phyloP scores from a whole-genome alignment of 2,888 invertebrate genomes.

The Agrypnus murinus region DNA sequence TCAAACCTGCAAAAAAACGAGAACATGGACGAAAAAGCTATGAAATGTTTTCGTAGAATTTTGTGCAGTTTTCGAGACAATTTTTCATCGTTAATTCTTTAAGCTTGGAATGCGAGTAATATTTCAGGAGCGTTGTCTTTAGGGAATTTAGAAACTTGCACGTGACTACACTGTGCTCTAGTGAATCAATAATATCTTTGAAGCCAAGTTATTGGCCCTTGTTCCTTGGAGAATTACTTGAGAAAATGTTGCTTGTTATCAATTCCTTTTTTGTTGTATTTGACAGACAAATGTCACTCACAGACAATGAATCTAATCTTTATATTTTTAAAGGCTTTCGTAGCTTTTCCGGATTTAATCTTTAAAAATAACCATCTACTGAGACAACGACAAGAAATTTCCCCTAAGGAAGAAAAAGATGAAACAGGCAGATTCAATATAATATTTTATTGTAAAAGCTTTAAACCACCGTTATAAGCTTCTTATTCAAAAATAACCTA shows the following conservation, averaged over 20 bases:
- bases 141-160: slow-evolving; percentile 50
- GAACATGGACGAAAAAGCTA: not conserved
- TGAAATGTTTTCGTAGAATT: slow-evolving; percentile 16
- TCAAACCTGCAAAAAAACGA: slow-evolving; percentile 10
- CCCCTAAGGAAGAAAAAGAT: too few relatives aligned
- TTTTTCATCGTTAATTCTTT: slow-evolving; percentile 50
- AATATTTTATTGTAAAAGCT: too few relatives aligned
- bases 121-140: slow-evolving; percentile 48
- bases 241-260: slow-evolving; percentile 47
- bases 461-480: too few relatives aligned
- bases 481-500: too few relatives aligned
- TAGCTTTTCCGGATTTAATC: not conserved
- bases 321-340: not conserved
- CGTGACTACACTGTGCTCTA: slow-evolving; percentile 49
- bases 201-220: slow-evolving; percentile 48
- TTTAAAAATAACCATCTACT: not conserved
- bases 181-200: slow-evolving; percentile 51
- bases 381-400: too few relatives aligned
- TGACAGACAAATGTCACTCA: slow-evolving; percentile 48
- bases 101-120: slow-evolving; percentile 48
- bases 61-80: slow-evolving; percentile 42
- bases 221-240: slow-evolving; percentile 46
- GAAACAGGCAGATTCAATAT: too few relatives aligned
- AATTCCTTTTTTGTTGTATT: slow-evolving; percentile 46
- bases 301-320: slow-evolving; percentile 23